phyloP scores from a whole-genome alignment of 2,113 vertebrate species.

The Rhagologus leucostigma region DNA sequence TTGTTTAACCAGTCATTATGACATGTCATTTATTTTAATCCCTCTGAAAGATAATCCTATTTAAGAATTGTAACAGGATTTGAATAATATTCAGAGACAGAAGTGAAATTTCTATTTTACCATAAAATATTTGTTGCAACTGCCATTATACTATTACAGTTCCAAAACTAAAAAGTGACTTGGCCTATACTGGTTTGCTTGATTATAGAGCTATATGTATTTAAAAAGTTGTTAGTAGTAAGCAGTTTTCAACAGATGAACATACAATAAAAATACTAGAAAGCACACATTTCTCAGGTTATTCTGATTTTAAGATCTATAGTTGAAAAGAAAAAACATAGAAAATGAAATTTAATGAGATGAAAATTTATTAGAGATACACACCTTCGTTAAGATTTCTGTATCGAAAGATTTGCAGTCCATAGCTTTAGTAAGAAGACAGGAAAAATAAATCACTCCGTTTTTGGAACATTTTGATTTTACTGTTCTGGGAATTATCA shows the following conservation, averaged over 20 bases:
- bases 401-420: not conserved
- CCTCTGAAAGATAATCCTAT: not conserved
- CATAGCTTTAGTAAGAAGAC: not conserved
- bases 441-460: conserved; percentile 11
- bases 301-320: not conserved
- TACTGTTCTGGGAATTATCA: conserved; percentile 37
- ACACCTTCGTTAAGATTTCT: conserved; percentile 8
- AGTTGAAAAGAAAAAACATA: not conserved
- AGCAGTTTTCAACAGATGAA: not conserved
- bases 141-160: not conserved
- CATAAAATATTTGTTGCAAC: not conserved
- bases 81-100: not conserved
- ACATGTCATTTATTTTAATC: conserved; percentile 26
- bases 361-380: conserved; percentile 23
- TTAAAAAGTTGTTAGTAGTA: not conserved
- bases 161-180: not conserved
- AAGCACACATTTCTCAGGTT: not conserved
- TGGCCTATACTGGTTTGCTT: not conserved
- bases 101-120: not conserved
- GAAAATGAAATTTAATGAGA: not conserved
- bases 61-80: not conserved
- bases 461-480: conserved; percentile 42
- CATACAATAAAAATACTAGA: not conserved
- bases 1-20: not conserved
- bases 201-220: not conserved